phyloP scores from a whole-genome alignment of 2,113 vertebrate species.

The Equus przewalskii region DNA sequence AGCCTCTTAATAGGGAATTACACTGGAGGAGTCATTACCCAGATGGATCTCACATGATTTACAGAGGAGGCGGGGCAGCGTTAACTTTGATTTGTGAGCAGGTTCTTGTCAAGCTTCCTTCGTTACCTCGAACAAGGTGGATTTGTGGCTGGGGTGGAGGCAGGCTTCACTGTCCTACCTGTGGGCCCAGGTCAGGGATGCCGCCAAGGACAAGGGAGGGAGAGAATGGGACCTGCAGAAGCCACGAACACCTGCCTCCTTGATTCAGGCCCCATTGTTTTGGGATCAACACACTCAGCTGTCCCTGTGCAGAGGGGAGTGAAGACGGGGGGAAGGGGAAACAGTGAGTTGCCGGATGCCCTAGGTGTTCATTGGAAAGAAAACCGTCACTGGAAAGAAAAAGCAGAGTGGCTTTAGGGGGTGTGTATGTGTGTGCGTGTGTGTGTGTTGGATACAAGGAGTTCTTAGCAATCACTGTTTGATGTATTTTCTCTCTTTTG shows the following conservation, averaged over 20 bases:
- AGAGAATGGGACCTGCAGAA: neutral
- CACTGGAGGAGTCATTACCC: slow-evolving; percentile 90
- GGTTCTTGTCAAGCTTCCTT: slow-evolving; percentile 79
- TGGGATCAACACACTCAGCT: slow-evolving; percentile 40
- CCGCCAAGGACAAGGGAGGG: neutral
- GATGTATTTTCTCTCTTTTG: neutral
- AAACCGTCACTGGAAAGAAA: neutral
- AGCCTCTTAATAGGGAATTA: slow-evolving; percentile 93
- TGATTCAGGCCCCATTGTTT: slow-evolving; percentile 42
- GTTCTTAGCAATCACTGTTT: neutral
- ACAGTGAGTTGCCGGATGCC: accelerated
- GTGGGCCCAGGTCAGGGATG: neutral
- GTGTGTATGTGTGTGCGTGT: neutral
- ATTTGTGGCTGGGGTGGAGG: neutral
- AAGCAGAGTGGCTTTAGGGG: neutral
- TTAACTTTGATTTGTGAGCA: slow-evolving; percentile 88
- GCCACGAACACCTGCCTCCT: neutral
- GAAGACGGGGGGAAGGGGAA: neutral
- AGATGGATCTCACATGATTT: slow-evolving; percentile 90
- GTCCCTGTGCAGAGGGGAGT: neutral
- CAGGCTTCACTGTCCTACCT: slow-evolving; percentile 51
- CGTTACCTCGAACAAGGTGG: slow-evolving; percentile 81
- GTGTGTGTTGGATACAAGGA: neutral
- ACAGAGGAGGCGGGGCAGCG: slow-evolving; percentile 86
- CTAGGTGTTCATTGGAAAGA: neutral